Percentiles rank a stretch among this genome's conserved stretches.
Evolutionary conservation across 2,113 vertebrate genomes (phyloP).

Genomic region (human): DNA sequence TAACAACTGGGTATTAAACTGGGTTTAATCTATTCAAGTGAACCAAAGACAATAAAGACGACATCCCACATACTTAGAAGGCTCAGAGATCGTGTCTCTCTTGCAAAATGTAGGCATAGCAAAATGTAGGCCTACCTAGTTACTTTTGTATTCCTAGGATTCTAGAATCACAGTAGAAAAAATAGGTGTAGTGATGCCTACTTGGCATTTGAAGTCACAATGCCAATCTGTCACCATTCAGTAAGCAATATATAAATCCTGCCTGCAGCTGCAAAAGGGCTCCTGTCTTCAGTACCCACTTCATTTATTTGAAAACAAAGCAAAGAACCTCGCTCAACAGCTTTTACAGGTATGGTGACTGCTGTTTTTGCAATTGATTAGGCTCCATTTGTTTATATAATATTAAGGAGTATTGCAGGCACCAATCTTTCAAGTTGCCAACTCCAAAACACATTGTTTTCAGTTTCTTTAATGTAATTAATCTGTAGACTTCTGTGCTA

Average conservation of each 20-base stretch:
- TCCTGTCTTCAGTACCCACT: neutral
- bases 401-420: conserved; percentile 68
- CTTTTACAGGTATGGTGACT: neutral
- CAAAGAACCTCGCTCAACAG: neutral
- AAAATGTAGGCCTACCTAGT: too few relatives aligned
- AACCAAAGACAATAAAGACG: neutral
- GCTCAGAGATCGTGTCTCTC: neutral
- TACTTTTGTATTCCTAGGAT: neutral
- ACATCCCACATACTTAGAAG: neutral
- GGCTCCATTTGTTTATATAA: conserved; percentile 69
- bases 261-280: neutral
- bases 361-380: conserved; percentile 43
- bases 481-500: conserved; percentile 63
- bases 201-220: neutral
- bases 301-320: conserved; percentile 50
- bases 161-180: neutral
- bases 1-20: neutral
- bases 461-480: conserved; percentile 69
- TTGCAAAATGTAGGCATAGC: neutral
- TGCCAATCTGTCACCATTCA: neutral
- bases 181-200: neutral
- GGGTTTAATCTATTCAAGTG: neutral
- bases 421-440: conserved; percentile 70
- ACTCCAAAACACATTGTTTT: conserved; percentile 62
- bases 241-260: neutral